These are phyloP conservation scores for Hemibagrus wyckioides DNA, from an alignment of 2,113 vertebrate genomes.

Conservation along the genomic window DNA sequence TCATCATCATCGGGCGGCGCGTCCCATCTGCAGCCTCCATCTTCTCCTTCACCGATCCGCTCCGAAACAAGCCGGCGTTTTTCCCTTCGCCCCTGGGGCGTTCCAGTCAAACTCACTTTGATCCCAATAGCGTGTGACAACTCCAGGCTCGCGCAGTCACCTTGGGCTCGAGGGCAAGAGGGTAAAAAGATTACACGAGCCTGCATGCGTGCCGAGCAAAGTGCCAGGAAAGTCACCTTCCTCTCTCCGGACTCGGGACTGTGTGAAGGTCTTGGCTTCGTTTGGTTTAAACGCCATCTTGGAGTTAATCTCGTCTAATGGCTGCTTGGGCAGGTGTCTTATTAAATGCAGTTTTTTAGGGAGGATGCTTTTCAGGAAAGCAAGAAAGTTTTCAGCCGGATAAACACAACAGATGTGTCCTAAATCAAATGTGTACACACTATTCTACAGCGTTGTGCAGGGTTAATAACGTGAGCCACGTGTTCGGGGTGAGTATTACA, in stretches of 20 bases:
- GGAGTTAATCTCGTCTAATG: not conserved
- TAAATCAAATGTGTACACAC: too few relatives aligned
- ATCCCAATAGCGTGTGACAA: conserved; percentile 77
- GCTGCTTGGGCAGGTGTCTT: not conserved
- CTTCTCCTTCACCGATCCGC: conserved; percentile 71
- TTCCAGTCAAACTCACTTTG: conserved; percentile 75
- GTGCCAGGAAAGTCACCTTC: conserved; percentile 82
- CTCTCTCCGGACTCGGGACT: conserved; percentile 21
- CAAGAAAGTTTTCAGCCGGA: not conserved
- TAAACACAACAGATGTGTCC: not conserved
- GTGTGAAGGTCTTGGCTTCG: not conserved
- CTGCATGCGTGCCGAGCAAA: conserved; percentile 70
- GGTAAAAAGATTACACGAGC: conserved; percentile 65
- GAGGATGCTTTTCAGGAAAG: not conserved
- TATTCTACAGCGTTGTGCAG: too few relatives aligned
- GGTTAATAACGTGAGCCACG: too few relatives aligned
- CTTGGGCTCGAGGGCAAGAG: conserved; percentile 71
- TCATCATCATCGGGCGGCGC: conserved; percentile 39
- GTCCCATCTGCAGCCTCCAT: conserved; percentile 62
- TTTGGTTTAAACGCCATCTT: not conserved
- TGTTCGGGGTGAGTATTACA: too few relatives aligned
- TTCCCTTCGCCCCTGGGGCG: conserved; percentile 58
- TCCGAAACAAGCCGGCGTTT: conserved; percentile 83
- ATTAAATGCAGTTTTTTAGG: not conserved
- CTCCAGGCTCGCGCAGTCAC: conserved; percentile 73